Evolutionary conservation across 2,888 invertebrate species (phyloP), one percentile per base, ranked within the genome.

Genomic region (Andrena bucephala): DNA sequence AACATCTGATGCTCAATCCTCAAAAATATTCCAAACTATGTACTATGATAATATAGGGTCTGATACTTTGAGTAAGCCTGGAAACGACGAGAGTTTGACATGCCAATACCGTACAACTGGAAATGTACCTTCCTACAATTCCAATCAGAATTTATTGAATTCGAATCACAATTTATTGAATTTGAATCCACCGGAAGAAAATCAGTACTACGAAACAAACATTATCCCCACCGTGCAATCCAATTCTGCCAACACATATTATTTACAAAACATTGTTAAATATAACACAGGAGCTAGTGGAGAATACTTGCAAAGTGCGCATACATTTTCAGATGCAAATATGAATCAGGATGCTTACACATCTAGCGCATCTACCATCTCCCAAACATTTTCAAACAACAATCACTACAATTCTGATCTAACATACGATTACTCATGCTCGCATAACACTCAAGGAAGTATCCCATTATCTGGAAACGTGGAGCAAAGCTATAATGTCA

Each of bases 201-300:
- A 52, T 62, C 78, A 81, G 4, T 90, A 86, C 69, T 88, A 84
- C 52, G 81, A 86, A 16, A 50, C 82, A 29, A 84, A 81, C 2
- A 70, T 81, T 3, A 78, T 83, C 8, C 20, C 85, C 6, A 78
- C 63, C 54, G 54, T 70, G n/a, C 74, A 77, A 24, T 71, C 84
- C 13, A 84, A 86, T 33, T 36, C 89, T 0, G 66, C 42, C 6
- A 83, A 87, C 42, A 68, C 77, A 16, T 86, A 87, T 77, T 90
- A 89, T 68, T 65, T 88, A 10, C 91, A 90, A 82, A 86, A 90
- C 62, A 52, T 84, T 57, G 72, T 78, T 20, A 90, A 83, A 33
- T 85, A 79, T 13, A 80, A 60, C 31, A 63, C 65, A 4, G 87
- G 86, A 5, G 71, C 33, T 7, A 77, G 57, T 36, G 82, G 67